A percentile compares a stretch with the other conserved stretches of the same genome.
Evolutionary conservation across 2,113 vertebrate species (phyloP).

Genomic region (Toxotes jaculatrix): DNA sequence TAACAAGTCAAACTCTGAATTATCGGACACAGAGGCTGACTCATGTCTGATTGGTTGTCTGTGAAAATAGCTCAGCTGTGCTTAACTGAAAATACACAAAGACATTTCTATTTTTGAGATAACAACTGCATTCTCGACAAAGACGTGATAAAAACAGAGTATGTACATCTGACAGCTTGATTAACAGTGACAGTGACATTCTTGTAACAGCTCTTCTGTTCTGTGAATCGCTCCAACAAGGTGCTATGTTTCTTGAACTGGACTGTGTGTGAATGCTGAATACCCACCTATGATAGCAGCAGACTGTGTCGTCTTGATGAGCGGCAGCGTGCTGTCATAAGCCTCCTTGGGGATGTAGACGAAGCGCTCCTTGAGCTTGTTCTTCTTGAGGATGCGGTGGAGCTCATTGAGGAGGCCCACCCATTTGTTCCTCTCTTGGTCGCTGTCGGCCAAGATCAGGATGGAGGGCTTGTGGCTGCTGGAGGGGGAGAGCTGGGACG

Average conservation of each 20-base stretch:
- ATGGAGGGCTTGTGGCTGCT: constrained; percentile 93
- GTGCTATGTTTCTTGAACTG: not conserved
- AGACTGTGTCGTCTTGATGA: constrained; percentile 98
- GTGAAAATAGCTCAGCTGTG: not conserved
- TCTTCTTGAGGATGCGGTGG: constrained; percentile 97
- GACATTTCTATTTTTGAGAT: not conserved
- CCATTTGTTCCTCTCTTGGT: constrained; percentile 97
- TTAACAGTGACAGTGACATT: not conserved
- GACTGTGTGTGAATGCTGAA: too few species aligned
- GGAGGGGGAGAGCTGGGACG: constrained; percentile 92
- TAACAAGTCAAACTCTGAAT: not conserved
- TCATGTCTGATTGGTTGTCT: not conserved
- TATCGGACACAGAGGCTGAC: not conserved
- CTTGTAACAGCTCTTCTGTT: not conserved
- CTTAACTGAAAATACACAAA: not conserved
- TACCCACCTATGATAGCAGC: constrained; percentile 88
- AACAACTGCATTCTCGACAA: not conserved
- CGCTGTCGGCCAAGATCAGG: constrained; percentile 95
- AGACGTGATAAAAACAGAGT: not conserved
- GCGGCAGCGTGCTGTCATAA: constrained; percentile 96
- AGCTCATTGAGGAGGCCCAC: constrained; percentile 94
- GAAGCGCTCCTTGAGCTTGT: constrained; percentile 97
- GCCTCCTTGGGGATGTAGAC: constrained; percentile 98
- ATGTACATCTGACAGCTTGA: not conserved
- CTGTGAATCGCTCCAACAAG: not conserved